Evolutionary conservation across 23 tunicate genomes (phyloP), one percentile per base, ranked within the genome.

Genomic region (Oikopleura vanhoeffeni): DNA sequence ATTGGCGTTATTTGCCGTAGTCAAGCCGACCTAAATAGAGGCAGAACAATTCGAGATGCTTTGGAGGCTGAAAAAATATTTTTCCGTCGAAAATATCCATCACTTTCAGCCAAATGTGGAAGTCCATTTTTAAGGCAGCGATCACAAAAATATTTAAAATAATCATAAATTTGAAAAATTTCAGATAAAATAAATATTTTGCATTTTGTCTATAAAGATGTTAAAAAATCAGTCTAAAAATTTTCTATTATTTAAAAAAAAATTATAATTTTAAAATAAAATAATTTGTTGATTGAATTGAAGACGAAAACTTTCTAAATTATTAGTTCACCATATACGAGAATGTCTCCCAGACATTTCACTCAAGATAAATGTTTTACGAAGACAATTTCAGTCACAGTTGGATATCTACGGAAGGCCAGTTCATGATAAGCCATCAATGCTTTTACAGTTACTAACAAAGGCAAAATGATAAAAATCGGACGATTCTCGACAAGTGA

Each of bases 21-120:
- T 71, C 33, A 71, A n/a, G 79, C 79, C 79, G 79, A 71, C 33
- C 30, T 71, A n/a, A 71, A 71, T 34, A 28, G 33, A 2, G 33
- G 33, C 27, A 71, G 3, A 71, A 71, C 83, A 8, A 89, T 92
- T 2, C 57, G 85, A 57, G 88, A 87, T 41, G 97, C 97, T 0
- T 13, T 92, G 27, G 84, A 79, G 1, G 90, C 87, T 67, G 97
- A 92, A 67, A 85, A 87, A 85, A 86, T 76, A 24, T 92, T 89
- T 84, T 84, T 92, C n/a, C 97, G 87, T 41, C 64, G 57, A 67
- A 87, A 86, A 85, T 92, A 92, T 88, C 97, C 97, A 0, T 89
- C 93, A 2, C 83, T 92, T 40, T 89, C 93, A 4, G 88, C 79
- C 75, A 41, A 91, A 77, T 89, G 85, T 75, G 97, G 97, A 77